A percentile compares a stretch with the other conserved stretches of the same genome.
These are phyloP conservation scores for Trichosurus vulpecula DNA, from an alignment of 2,797 vertebrate genomes.

Conservation along the genomic window DNA sequence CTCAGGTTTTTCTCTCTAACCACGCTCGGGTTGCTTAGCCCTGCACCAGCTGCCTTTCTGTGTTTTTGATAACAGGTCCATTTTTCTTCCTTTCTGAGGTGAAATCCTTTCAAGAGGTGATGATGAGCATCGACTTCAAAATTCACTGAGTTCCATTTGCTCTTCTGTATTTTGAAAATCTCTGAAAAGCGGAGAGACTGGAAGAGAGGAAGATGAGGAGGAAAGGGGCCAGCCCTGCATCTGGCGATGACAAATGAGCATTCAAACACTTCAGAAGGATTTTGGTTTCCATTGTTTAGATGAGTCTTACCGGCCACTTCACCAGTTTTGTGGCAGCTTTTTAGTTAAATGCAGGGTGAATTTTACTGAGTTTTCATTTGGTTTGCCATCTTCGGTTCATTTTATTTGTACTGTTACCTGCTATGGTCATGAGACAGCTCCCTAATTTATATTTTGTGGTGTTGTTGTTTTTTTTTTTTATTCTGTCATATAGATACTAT, in stretches of 20 bases:
- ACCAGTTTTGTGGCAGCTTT: no score
- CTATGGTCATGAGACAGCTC: not conserved
- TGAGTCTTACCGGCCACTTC: not conserved
- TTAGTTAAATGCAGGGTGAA: not conserved
- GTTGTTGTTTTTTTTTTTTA: constrained; percentile 1
- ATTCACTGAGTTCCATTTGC: not conserved
- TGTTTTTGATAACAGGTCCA: not conserved
- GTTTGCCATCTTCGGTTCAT: constrained; percentile 25
- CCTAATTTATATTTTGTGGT: not conserved
- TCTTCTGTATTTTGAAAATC: not conserved
- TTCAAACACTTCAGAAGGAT: not conserved
- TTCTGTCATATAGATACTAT: constrained; percentile 67
- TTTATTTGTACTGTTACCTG: constrained; percentile 4
- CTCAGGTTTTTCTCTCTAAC: no score
- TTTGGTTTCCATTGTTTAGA: constrained; percentile 10
- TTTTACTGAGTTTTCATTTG: not conserved
- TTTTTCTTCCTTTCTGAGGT: not conserved
- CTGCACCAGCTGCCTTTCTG: not conserved
- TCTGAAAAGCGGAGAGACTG: constrained; percentile 35
- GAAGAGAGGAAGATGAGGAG: not conserved
- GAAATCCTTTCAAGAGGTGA: constrained; percentile 10
- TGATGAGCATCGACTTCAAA: constrained; percentile 8
- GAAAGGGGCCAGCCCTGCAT: not conserved
- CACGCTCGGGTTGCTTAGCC: no score
- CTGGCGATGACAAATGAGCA: not conserved